Evolutionary conservation across 2,113 vertebrate genomes (phyloP).

Genomic region (Catagonus wagneri): DNA sequence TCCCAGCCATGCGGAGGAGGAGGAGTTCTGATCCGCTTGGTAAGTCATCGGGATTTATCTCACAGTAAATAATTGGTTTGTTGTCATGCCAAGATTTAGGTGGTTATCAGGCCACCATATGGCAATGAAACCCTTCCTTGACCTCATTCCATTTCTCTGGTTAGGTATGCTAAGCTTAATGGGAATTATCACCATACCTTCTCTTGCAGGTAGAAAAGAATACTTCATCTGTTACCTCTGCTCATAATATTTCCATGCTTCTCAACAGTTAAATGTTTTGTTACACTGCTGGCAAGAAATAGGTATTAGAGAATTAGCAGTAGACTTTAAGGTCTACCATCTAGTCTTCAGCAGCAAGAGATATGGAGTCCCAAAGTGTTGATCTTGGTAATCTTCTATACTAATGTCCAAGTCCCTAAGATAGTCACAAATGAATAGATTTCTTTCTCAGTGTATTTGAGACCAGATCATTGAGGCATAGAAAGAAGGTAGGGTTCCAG

Average conservation of each 20-base stretch:
- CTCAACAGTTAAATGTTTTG: neutral
- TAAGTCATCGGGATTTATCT: slow-evolving; percentile 83
- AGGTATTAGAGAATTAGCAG: neutral
- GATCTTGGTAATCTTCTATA: neutral
- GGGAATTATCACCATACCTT: neutral
- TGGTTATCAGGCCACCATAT: neutral
- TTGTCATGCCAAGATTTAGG: neutral
- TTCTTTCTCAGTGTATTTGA: neutral
- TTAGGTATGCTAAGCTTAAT: slow-evolving; percentile 15
- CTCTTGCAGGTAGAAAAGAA: slow-evolving; percentile 25
- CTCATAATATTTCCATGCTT: slow-evolving; percentile 49
- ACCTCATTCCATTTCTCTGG: slow-evolving; percentile 43
- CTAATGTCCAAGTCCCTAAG: neutral
- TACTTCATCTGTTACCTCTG: slow-evolving; percentile 25
- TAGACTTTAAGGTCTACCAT: neutral
- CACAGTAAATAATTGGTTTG: neutral
- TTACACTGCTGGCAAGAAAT: neutral
- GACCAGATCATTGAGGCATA: neutral
- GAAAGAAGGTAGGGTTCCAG: neutral
- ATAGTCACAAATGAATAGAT: neutral
- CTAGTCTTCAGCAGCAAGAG: neutral
- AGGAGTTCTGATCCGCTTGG: slow-evolving; percentile 97
- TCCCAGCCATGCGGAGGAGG: slow-evolving; percentile 96
- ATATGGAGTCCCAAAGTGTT: neutral
- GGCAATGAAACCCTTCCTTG: slow-evolving; percentile 30